phyloP scores from a whole-genome alignment of 2,113 vertebrate species.

The Cettia cetti region DNA sequence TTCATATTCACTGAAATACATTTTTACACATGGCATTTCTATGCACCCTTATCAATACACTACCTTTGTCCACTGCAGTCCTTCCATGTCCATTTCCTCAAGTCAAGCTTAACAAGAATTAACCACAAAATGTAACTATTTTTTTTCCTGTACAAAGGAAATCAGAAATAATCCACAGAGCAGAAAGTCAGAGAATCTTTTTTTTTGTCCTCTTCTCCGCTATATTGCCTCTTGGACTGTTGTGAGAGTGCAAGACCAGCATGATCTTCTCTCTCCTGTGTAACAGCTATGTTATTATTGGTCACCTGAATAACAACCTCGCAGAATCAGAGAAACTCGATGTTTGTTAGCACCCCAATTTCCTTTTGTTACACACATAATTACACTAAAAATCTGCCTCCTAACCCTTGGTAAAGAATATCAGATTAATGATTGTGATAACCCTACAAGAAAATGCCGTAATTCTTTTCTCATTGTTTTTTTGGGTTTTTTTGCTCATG shows the following conservation, averaged over 20 bases:
- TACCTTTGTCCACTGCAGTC: background rate
- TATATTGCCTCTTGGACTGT: background rate
- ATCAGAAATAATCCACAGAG: background rate
- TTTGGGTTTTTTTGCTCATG: background rate
- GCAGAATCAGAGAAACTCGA: background rate
- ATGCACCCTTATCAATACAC: background rate
- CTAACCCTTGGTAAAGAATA: background rate
- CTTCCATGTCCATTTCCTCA: fast-evolving
- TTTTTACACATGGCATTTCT: background rate
- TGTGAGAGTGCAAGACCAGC: background rate
- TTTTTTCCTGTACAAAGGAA: background rate
- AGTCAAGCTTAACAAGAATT: background rate
- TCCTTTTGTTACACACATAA: background rate
- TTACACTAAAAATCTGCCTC: background rate
- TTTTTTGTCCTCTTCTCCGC: no score
- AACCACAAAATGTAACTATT: background rate
- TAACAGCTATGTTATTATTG: background rate
- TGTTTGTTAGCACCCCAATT: background rate
- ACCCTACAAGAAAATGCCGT: background rate
- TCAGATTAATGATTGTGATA: background rate
- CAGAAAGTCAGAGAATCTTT: background rate
- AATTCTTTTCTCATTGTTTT: background rate
- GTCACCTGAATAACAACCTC: background rate
- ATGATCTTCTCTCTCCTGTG: background rate
- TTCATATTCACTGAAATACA: background rate